Evolutionary conservation across 2,797 vertebrate genomes (phyloP).

Genomic region (Catamblyrhynchus diadema): DNA sequence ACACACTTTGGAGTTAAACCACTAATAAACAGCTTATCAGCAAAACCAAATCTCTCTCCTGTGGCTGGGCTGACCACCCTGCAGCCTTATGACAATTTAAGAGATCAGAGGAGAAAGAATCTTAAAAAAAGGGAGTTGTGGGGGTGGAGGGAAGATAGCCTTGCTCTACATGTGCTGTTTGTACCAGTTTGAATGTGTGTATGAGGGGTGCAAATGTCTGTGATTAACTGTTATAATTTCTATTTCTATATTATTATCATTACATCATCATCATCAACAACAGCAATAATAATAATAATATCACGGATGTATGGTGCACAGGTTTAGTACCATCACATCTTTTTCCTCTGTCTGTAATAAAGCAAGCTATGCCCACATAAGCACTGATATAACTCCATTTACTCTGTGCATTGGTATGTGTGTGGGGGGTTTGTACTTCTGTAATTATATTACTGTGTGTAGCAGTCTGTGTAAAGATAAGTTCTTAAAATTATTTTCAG

Average conservation of each 20-base stretch:
- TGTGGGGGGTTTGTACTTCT: background rate
- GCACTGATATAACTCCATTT: background rate
- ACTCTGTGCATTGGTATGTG: background rate
- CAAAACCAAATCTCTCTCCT: background rate
- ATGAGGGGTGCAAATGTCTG: background rate
- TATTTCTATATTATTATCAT: background rate
- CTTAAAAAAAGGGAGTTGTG: background rate
- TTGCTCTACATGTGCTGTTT: background rate
- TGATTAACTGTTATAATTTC: background rate
- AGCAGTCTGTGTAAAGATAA: background rate
- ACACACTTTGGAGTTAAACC: background rate
- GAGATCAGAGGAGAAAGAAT: background rate
- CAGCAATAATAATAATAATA: too few relatives aligned
- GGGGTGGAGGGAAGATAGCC: rapidly evolving
- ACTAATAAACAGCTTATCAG: background rate
- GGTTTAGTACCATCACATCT: background rate
- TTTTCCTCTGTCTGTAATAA: background rate
- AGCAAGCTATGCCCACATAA: background rate
- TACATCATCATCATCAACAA: background rate
- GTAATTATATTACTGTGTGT: background rate
- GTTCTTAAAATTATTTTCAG: constrained; percentile 5
- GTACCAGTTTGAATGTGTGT: background rate
- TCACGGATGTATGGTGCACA: background rate
- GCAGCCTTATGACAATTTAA: background rate
- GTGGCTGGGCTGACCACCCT: background rate